Conservation (phyloP, 2,113 vertebrate species). For the Silurus asotus region DNA sequence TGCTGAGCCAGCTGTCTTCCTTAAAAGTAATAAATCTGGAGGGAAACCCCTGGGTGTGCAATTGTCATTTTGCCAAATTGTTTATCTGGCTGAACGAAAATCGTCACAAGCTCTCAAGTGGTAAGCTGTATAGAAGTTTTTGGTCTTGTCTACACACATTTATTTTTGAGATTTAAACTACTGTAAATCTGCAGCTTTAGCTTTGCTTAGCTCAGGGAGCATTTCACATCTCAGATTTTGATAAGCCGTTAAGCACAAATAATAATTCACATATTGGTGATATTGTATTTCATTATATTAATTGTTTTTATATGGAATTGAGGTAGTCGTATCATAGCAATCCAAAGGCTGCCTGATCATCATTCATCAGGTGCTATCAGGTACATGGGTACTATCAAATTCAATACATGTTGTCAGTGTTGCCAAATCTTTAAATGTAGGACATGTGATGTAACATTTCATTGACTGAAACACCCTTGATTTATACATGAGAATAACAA, state of each 20-base stretch:
- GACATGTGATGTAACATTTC: slow-evolving; percentile 10
- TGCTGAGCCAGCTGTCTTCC: slow-evolving; percentile 85
- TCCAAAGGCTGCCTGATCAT: neutral
- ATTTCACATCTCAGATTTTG: neutral
- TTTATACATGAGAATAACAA: slow-evolving; percentile 41
- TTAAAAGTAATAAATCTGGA: slow-evolving; percentile 86
- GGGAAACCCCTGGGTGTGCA: slow-evolving; percentile 96
- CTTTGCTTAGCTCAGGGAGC: neutral
- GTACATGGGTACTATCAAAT: neutral
- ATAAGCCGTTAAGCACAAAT: neutral
- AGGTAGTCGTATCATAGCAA: neutral
- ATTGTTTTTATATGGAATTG: neutral
- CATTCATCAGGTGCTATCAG: neutral
- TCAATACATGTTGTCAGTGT: neutral
- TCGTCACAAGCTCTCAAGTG: slow-evolving; percentile 87
- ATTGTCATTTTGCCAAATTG: slow-evolving; percentile 93
- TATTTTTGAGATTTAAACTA: neutral
- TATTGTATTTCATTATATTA: neutral
- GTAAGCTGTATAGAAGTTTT: slow-evolving; percentile 70
- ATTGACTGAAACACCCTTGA: slow-evolving; percentile 13
- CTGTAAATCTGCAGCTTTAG: neutral
- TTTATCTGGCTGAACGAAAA: slow-evolving; percentile 94
- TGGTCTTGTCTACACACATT: neutral
- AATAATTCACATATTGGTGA: neutral
- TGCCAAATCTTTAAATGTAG: neutral